Evolutionary conservation across 2,888 invertebrate species (phyloP).

Genomic region (Xestia xanthographa): DNA sequence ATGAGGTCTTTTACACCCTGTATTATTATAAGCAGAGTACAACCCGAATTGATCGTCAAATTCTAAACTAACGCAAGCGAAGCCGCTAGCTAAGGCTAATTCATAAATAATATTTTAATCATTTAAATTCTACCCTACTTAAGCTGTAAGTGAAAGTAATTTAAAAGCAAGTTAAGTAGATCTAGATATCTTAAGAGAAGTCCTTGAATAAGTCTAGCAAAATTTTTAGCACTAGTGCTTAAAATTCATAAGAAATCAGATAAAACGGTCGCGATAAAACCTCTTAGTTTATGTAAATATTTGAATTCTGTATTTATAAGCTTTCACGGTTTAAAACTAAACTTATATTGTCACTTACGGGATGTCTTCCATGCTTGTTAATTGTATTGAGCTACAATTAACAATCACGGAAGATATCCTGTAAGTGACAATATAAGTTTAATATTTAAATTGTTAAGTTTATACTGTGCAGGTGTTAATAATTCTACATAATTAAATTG

Average conservation of each 20-base stretch:
- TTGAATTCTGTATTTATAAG: too few species aligned
- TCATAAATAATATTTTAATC: slow-evolving; percentile 10
- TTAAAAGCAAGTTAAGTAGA: slow-evolving; percentile 1
- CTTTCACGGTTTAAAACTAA: too few species aligned
- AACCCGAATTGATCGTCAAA: too few species aligned
- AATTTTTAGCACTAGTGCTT: slow-evolving; percentile 1
- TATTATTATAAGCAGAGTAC: too few species aligned
- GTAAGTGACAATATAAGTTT: too few species aligned
- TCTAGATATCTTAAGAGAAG: neutral
- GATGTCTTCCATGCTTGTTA: too few species aligned
- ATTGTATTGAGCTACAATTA: too few species aligned
- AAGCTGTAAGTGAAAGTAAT: slow-evolving; percentile 2
- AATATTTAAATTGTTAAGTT: slow-evolving; percentile 2
- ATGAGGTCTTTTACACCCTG: too few species aligned
- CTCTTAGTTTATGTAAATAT: neutral
- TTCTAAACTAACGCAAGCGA: too few species aligned
- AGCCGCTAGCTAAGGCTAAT: too few species aligned
- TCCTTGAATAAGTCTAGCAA: slow-evolving; percentile 3
- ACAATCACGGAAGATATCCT: too few species aligned
- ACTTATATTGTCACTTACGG: too few species aligned
- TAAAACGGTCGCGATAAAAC: neutral
- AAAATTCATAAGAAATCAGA: slow-evolving; percentile 11
- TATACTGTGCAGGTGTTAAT: neutral
- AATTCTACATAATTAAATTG: neutral
- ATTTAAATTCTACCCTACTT: neutral